These are phyloP conservation scores for Halesus radiatus DNA, from an alignment of 1,140 invertebrate genomes.

Conservation along the genomic window DNA sequence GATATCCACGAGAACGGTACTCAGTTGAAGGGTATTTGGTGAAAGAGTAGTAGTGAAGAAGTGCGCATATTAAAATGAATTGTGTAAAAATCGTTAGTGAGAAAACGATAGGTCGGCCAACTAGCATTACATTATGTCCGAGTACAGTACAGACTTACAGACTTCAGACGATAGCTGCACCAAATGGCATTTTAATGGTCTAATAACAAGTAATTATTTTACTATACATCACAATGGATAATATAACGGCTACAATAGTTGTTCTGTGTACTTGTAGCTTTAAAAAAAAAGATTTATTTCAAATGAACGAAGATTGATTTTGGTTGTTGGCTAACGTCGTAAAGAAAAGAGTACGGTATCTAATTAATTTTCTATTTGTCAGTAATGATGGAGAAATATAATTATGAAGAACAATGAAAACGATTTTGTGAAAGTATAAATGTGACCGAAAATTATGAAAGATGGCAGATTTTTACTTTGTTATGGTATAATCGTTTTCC, in stretches of 20 bases:
- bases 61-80: slow-evolving; percentile 25
- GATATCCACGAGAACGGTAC: too few relatives aligned
- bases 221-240: background rate
- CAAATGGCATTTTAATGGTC: slow-evolving; percentile 24
- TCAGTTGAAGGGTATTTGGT: background rate
- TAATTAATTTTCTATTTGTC: too few relatives aligned
- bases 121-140: background rate
- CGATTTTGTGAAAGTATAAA: too few relatives aligned
- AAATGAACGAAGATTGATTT: too few relatives aligned
- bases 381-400: too few relatives aligned
- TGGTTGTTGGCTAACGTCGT: too few relatives aligned
- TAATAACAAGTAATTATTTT: slow-evolving; percentile 13
- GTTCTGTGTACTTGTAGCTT: background rate
- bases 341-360: too few relatives aligned
- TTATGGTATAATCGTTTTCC: too few relatives aligned
- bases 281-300: too few relatives aligned
- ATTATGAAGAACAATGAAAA: too few relatives aligned
- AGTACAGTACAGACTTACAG: slow-evolving; percentile 14
- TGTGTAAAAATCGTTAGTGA: slow-evolving; percentile 28
- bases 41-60: background rate
- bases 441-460: too few relatives aligned
- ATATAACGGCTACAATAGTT: background rate
- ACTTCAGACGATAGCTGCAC: background rate
- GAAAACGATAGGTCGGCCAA: background rate
- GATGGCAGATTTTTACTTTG: too few relatives aligned